A percentile compares a stretch with the other conserved stretches of the same genome.
Evolutionary conservation across 2,113 vertebrate species (phyloP).

Genomic region (Podarcis muralis): DNA sequence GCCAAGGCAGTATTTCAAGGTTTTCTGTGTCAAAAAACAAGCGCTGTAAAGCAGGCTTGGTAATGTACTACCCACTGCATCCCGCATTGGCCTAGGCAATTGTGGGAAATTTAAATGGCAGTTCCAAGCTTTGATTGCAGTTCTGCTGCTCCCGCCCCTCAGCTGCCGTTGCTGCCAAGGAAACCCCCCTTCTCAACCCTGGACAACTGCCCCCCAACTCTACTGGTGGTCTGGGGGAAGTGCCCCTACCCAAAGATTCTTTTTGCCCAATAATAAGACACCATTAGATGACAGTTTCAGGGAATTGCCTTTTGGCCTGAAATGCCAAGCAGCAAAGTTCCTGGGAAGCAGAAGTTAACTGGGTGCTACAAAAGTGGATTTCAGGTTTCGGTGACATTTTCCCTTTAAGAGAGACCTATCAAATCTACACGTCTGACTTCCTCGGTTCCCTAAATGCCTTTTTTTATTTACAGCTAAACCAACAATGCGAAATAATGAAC

Average conservation of each 20-base stretch:
- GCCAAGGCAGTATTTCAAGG: too few species aligned
- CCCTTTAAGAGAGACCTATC: not conserved
- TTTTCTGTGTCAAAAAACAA: too few species aligned
- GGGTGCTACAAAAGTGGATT: not conserved
- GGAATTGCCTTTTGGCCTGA: not conserved
- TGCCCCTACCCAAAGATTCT: not conserved
- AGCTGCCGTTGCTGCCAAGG: not conserved
- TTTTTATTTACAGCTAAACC: not conserved
- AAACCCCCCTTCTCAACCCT: not conserved
- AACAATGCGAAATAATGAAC: not conserved
- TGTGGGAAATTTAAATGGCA: not conserved
- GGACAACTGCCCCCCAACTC: not conserved
- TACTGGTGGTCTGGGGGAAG: not conserved
- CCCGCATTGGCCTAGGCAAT: not conserved
- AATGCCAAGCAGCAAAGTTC: not conserved
- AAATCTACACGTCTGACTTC: not conserved
- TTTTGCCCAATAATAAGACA: not conserved
- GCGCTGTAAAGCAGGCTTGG: too few species aligned
- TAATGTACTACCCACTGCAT: too few species aligned
- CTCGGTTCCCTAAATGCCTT: not conserved
- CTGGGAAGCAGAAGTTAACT: not conserved
- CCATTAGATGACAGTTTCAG: too few species aligned
- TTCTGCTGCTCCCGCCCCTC: not conserved
- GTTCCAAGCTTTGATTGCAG: not conserved
- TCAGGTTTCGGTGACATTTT: not conserved